These are phyloP conservation scores for Neotoma lepida DNA, from an alignment of 2,113 vertebrate genomes.

Conservation along the genomic window DNA sequence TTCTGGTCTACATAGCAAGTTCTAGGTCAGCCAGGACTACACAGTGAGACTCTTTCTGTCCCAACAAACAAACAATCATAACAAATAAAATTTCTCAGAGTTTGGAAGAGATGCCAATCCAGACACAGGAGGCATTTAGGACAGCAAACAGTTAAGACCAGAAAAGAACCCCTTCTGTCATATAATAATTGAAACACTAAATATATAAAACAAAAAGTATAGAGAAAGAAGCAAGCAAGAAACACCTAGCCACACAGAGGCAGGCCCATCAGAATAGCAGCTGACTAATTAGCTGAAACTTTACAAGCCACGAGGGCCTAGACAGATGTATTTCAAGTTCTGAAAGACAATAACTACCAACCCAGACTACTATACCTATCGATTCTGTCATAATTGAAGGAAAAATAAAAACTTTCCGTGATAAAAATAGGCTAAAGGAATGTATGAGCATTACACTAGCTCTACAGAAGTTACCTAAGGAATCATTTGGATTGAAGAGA, in stretches of 20 bases:
- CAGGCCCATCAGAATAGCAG: neutral
- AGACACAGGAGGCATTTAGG: neutral
- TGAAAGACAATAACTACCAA: neutral
- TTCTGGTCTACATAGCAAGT: neutral
- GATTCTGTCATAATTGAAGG: neutral
- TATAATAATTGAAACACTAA: neutral
- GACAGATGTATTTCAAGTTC: neutral
- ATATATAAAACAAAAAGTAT: neutral
- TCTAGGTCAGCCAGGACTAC: neutral
- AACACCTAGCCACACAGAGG: neutral
- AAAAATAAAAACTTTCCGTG: neutral
- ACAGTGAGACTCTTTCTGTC: neutral
- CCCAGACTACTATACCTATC: neutral
- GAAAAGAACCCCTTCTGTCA: neutral
- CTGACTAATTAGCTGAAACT: neutral
- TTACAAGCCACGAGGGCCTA: neutral
- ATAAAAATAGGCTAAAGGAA: neutral
- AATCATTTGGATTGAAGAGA: neutral
- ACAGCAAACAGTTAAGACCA: neutral
- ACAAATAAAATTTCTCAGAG: neutral
- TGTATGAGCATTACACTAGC: neutral
- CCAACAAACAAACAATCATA: neutral
- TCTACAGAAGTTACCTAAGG: neutral
- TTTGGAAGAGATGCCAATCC: neutral
- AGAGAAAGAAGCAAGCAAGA: neutral